phyloP scores from a whole-genome alignment of 2,888 invertebrate genomes.

The Brachypalpus laphriformis region DNA sequence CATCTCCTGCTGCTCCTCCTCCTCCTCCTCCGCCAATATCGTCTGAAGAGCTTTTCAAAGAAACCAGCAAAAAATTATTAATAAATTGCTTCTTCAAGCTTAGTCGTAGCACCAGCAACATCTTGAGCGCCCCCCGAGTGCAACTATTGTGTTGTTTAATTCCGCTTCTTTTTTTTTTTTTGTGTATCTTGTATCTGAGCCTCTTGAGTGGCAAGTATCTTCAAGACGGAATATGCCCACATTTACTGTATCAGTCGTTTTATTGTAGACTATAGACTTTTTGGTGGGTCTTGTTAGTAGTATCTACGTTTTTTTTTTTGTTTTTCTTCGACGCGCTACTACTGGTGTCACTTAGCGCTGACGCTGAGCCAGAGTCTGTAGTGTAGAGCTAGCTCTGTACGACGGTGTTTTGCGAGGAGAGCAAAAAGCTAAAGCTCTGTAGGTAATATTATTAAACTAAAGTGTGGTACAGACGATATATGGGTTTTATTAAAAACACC shows the following conservation, averaged over 20 bases:
- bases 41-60: constrained; percentile 48
- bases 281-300: constrained; percentile 52
- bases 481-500: constrained; percentile 71
- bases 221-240: constrained; percentile 29
- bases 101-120: constrained; percentile 39
- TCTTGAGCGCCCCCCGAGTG: constrained; percentile 47
- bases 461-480: constrained; percentile 70
- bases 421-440: constrained; percentile 72
- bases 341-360: constrained; percentile 52
- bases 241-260: constrained; percentile 52
- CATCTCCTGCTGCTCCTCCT: not conserved
- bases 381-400: constrained; percentile 1
- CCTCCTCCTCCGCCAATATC: not conserved
- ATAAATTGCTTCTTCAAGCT: constrained; percentile 46
- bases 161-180: not conserved
- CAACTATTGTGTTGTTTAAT: constrained; percentile 46
- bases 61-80: constrained; percentile 17
- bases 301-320: constrained; percentile 15
- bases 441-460: constrained; percentile 70
- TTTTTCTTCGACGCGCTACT: constrained; percentile 11
- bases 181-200: not conserved
- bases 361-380: constrained; percentile 44
- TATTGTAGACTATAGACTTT: constrained; percentile 27
- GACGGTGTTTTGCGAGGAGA: constrained; percentile 59
- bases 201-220: constrained; percentile 33